Percentiles rank a stretch among this genome's conserved stretches.
phyloP scores from a whole-genome alignment of 2,113 vertebrate genomes.

The Glaucidium brasilianum region DNA sequence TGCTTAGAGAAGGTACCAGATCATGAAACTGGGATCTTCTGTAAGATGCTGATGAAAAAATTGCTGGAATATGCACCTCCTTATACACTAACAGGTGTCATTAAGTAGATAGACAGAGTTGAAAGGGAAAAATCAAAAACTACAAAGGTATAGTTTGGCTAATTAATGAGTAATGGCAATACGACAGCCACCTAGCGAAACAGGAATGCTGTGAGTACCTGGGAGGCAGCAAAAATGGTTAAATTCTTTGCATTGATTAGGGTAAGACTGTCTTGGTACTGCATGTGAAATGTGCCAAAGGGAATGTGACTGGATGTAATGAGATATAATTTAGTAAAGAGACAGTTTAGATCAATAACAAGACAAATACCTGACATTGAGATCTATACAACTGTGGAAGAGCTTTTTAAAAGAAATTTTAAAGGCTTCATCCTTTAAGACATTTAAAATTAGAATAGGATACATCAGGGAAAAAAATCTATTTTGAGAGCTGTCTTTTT shows the following conservation, averaged over 20 bases:
- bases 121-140: background rate
- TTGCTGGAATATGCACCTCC: background rate
- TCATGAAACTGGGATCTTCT: background rate
- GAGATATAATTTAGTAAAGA: constrained; percentile 21
- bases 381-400: background rate
- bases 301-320: background rate
- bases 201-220: background rate
- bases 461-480: background rate
- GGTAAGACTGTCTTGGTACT: background rate
- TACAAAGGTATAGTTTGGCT: background rate
- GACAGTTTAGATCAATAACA: constrained; percentile 8
- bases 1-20: background rate
- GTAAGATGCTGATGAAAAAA: background rate
- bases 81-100: background rate
- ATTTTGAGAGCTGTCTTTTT: constrained; percentile 9
- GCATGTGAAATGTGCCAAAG: background rate
- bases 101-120: background rate
- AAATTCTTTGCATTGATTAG: background rate
- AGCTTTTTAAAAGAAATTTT: background rate
- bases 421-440: background rate
- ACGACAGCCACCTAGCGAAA: background rate
- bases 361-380: background rate
- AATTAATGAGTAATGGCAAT: background rate
- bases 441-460: background rate
- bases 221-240: background rate